Evolutionary conservation across 2,888 invertebrate species (phyloP), one percentile per base, ranked within the genome.

Genomic region (Anaspis maculata): DNA sequence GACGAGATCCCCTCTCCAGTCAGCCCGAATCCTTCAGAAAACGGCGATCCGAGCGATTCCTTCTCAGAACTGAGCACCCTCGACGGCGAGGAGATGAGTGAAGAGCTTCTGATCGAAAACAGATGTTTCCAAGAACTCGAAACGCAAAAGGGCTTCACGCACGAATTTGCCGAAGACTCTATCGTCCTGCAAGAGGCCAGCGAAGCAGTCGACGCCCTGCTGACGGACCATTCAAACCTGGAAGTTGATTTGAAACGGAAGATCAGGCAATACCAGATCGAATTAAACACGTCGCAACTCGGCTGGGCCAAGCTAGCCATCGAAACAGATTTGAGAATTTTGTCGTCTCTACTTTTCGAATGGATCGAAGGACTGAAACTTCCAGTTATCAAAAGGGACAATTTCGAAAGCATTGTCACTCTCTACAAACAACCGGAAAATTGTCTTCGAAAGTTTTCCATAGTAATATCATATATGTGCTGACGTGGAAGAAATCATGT

Each of bases 291-390:
- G 45, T 73, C 75, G 26, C 72, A 71, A 43, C 72, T 77, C 2
- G 79, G 79, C 1, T 81, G 83, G 72, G 63, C 69, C 23, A 72
- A 70, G 43, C 67, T 87, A 15, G 70, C 74, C 32, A 66, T 74
- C 27, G 85, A 86, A 67, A 76, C 74, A 32, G 67, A 74, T 54
- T 53, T 83, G 2, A 63, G 68, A 6, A 67, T 85, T 11, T 58
- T 86, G 22, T 67, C 77, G 0, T 73, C 73, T 1, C 60, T 88
- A 3, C 62, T 87, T 21, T 81, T 77, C 61, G 78, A 83, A 45
- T 88, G 87, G 87, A 58, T 88, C 31, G 85, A 86, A 54, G 76
- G 76, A 12, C 63, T 88, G 26, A 79, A 80, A 66, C 70, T 70
- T 32, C 80, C 83, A 0, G 65, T 84, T 15, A 57, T 87, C 11